Base-by-base conservation (phyloP, 2,797 vertebrate species). In the Cynodonichthys magdalenae region DNA sequence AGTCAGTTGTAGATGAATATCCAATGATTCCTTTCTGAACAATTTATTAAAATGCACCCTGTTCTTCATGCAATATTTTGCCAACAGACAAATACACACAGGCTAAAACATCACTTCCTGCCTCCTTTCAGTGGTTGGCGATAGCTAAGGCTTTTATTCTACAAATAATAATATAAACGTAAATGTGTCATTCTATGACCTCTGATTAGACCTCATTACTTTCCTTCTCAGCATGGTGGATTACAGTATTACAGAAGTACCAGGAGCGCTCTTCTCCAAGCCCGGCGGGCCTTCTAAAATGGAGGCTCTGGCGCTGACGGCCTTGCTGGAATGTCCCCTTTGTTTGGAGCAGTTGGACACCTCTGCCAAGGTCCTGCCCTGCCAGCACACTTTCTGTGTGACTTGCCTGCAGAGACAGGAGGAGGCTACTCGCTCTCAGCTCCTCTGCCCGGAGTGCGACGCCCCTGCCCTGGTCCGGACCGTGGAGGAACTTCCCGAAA, bases 351-450 rank as follows among this genome's bases (percentile, higher is more conserved):
- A 89, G 75, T 92, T 98, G 52, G 95, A 96, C 1, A 88, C 77
- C 74, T 94, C 95, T 0, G 95, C 96, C 1, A 96, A 95, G 82
- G 95, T 97, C 59, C 91, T 98, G 59, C 96, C 97, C 12, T 98
- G 97, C 90, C 96, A 98, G 87, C 97, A 97, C 90, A 97, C 95
- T 0, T 97, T 98, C 93, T 98, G 97, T 74, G 84, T 92, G 71
- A 81, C 94, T 53, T 99, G 97, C 74, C 90, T 98, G 62, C 95
- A 94, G 88, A 92, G 89, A 78, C 93, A 94, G 68, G 90, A 95
- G 81, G 90, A 95, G 80, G 88, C 90, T 20, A 84, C 91, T 20
- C 86, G 86, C 67, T 92, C 93, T 75, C 94, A 94, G 83, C 89
- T 97, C 55, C 78, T 94, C 75, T 98, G 96, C 65, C 96, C 97